Conservation (phyloP, 1,140 invertebrate genomes). For the Drosophila malerkotliana region DNA sequence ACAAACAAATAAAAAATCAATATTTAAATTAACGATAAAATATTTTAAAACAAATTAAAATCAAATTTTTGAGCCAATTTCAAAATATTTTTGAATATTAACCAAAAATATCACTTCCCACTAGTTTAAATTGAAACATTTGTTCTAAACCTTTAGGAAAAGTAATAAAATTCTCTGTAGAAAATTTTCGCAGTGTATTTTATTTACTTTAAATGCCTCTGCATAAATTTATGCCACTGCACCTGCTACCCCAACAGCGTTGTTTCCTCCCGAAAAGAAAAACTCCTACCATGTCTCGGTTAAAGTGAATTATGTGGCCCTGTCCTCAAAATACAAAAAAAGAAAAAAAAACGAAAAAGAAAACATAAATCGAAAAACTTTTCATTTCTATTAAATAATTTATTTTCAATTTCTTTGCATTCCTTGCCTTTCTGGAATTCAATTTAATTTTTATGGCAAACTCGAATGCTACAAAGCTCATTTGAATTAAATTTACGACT, state of each 20-base stretch:
- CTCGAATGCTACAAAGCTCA: not conserved
- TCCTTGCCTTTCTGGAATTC: constrained; percentile 6
- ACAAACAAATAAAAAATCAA: not conserved
- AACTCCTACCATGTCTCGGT: constrained; percentile 2
- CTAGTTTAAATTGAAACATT: too few relatives aligned
- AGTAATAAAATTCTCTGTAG: too few relatives aligned
- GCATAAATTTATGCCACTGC: constrained; percentile 63
- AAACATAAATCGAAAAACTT: constrained; percentile 80
- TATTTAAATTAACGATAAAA: not conserved
- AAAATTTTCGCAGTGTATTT: not conserved
- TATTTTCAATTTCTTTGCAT: constrained; percentile 64
- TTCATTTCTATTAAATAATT: constrained; percentile 78
- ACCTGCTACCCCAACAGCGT: constrained; percentile 48
- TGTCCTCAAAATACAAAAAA: constrained; percentile 10
- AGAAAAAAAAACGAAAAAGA: constrained; percentile 24
- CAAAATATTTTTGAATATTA: too few relatives aligned
- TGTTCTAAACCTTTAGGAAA: too few relatives aligned
- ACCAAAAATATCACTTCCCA: too few relatives aligned
- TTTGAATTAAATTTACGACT: constrained; percentile 32
- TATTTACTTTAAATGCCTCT: constrained; percentile 1
- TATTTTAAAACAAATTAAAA: not conserved
- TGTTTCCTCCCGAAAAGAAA: constrained; percentile 1
- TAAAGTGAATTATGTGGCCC: constrained; percentile 74
- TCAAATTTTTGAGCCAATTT: not conserved
- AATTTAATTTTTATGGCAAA: constrained; percentile 22